Evolutionary conservation across 2,113 vertebrate species (phyloP).

Genomic region (Tetrao urogallus): DNA sequence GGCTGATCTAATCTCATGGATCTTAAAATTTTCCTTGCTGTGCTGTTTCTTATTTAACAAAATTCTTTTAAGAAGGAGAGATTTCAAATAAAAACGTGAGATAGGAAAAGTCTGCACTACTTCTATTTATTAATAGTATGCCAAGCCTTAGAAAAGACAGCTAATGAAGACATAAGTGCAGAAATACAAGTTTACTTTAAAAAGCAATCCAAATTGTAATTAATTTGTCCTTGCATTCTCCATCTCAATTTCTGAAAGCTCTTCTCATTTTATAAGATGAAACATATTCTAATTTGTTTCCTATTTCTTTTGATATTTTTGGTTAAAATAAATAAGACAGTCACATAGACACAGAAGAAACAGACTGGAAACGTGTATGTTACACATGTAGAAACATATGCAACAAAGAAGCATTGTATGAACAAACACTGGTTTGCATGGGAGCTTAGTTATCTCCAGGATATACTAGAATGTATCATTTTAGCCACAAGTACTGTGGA

Average conservation of each 20-base stretch:
- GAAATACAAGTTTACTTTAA: neutral
- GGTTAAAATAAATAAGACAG: neutral
- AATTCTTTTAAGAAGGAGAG: neutral
- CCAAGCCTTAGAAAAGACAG: neutral
- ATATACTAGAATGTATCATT: neutral
- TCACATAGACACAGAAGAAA: neutral
- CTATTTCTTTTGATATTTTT: neutral
- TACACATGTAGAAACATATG: neutral
- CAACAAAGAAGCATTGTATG: neutral
- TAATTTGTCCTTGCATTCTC: neutral
- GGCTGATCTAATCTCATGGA: neutral
- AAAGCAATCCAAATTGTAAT: neutral
- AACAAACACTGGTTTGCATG: neutral
- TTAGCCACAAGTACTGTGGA: neutral
- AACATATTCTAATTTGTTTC: neutral
- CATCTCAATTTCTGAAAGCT: neutral
- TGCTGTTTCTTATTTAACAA: neutral
- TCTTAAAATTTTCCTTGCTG: neutral
- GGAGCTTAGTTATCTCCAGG: neutral
- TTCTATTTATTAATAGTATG: neutral
- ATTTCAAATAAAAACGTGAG: neutral
- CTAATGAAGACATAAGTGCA: neutral
- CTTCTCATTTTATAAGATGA: neutral
- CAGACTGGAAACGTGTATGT: neutral
- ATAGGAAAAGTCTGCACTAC: neutral